phyloP scores from a whole-genome alignment of 2,113 vertebrate species.

The Cyprinodon tularosa region DNA sequence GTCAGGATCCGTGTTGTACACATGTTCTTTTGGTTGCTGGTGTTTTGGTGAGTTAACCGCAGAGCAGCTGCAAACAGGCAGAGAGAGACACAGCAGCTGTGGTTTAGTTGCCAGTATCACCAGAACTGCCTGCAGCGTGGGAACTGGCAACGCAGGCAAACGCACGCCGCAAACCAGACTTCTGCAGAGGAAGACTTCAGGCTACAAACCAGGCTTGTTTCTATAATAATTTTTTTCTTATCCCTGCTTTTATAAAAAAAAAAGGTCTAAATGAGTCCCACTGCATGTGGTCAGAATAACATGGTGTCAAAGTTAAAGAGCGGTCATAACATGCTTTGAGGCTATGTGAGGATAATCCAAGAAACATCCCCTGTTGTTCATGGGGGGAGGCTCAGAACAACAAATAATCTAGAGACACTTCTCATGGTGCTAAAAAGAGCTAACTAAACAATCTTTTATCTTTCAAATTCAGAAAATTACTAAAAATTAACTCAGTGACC shows the following conservation, averaged over 20 bases:
- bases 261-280: slow-evolving; percentile 2
- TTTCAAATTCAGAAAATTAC: background rate
- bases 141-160: slow-evolving; percentile 56
- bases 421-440: background rate
- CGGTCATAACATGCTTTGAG: slow-evolving; percentile 43
- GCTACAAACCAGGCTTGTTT: background rate
- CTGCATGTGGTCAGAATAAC: slow-evolving; percentile 14
- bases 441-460: background rate
- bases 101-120: slow-evolving; percentile 66
- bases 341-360: slow-evolving; percentile 26
- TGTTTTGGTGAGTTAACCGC: slow-evolving; percentile 27
- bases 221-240: background rate
- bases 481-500: too few species aligned
- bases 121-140: slow-evolving; percentile 68
- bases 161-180: slow-evolving; percentile 17
- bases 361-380: slow-evolving; percentile 41
- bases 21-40: slow-evolving; percentile 46
- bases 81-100: slow-evolving; percentile 66
- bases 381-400: slow-evolving; percentile 55
- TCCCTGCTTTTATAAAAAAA: background rate
- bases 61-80: slow-evolving; percentile 52
- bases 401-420: slow-evolving; percentile 8
- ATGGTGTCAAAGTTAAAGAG: slow-evolving; percentile 38
- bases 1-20: slow-evolving; percentile 8
- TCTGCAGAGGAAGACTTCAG: background rate